Evolutionary conservation across 2,113 vertebrate genomes (phyloP), one percentile per base, ranked within the genome.

Genomic region (Microtus montanus): DNA sequence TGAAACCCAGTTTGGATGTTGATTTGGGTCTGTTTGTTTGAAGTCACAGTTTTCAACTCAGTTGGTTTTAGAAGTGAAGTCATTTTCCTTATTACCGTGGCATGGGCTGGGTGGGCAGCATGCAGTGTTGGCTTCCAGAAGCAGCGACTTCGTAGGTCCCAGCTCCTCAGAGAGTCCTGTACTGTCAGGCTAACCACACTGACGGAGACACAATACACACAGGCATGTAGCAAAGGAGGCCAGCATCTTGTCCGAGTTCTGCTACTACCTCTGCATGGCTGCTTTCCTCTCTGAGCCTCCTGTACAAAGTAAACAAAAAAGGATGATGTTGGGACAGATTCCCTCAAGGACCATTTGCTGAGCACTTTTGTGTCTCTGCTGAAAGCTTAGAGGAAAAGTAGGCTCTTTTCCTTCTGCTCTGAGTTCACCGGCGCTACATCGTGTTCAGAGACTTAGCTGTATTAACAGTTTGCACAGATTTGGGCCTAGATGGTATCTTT

Each of bases 401-500:
- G 84, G 52, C 14, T 35, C 1, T 9, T 85, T 52, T 38, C 33
- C 52, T 75, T 79, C 87, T 95, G 71, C 73, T 82, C 79, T 91
- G 61, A 93, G 89, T 74, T 89, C 79, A 74, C 20, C 44, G 89
- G 38, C 58, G 54, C 64, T 58, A 1, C 87, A 7, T 41, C 28
- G 47, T 64, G 38, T 64, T 92, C 38, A 20, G 83, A 52, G 77
- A 95, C 94, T 96, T 89, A 77, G 71, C 88, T 96, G 38, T 89
- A 95, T 96, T 97, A 97, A 96, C 85, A 79, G 80, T 96, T 97
- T 93, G 95, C 95, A 86, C 73, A 87, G 17, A 88, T 94, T 92
- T 94, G 93, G 93, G 93, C 93, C 93, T 95, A 93, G 94, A 97
- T 97, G 82, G 92, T 97, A 96, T 97, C 97, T 96, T 96, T 88